These are phyloP conservation scores for Drosophila funebris DNA, from an alignment of 1,140 invertebrate genomes.

Conservation along the genomic window DNA sequence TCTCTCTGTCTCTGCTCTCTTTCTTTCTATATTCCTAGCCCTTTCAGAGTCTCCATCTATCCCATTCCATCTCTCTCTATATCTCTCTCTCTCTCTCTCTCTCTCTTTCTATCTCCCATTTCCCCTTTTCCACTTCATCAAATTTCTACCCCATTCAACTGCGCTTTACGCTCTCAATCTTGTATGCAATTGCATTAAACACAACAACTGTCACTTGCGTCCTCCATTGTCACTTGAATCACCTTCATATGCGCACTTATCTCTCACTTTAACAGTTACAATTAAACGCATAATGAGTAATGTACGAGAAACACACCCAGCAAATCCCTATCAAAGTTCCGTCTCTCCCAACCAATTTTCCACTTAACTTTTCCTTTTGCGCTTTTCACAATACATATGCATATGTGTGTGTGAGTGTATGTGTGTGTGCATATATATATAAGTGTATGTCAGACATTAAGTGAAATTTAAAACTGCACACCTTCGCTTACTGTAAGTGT, in stretches of 20 bases:
- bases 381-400: neutral
- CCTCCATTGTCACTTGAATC: neutral
- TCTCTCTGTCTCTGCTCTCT: no score
- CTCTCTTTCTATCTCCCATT: no score
- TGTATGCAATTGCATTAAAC: no score
- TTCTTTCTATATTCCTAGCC: no score
- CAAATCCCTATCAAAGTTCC: no score
- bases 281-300: neutral
- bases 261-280: neutral
- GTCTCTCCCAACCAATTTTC: neutral
- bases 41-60: no score
- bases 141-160: no score
- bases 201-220: neutral
- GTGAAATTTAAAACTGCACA: conserved; percentile 71
- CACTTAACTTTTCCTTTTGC: neutral
- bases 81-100: no score
- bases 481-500: conserved; percentile 8
- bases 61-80: no score
- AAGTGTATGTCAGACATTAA: conserved; percentile 26
- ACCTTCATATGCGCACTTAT: no score
- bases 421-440: neutral
- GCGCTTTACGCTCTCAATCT: no score
- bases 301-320: neutral
- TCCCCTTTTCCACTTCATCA: no score
- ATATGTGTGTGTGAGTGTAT: neutral